Conservation (phyloP, 2,113 vertebrate genomes). For the Ardeotis arabs region DNA sequence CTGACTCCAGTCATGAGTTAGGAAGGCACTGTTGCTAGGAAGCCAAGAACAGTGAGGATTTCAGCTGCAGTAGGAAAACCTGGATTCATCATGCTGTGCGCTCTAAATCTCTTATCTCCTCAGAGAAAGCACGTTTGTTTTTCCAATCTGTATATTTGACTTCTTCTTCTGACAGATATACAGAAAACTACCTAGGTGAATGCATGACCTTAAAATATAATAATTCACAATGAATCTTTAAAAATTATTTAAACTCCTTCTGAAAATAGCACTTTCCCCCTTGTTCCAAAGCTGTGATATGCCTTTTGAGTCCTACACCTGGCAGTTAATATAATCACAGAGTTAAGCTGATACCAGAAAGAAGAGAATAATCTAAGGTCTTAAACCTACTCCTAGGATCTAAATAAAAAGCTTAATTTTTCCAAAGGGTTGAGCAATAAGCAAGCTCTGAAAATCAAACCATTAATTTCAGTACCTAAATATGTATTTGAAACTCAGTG, state of each 20-base stretch:
- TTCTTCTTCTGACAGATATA: not conserved
- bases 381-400: not conserved
- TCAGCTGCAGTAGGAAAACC: not conserved
- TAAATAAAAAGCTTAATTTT: not conserved
- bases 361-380: not conserved
- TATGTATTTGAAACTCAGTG: not conserved
- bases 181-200: not conserved
- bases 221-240: not conserved
- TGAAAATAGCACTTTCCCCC: not conserved
- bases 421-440: not conserved
- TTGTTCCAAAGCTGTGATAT: not conserved
- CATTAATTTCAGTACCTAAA: not conserved
- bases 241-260: not conserved
- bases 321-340: not conserved
- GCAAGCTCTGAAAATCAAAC: not conserved
- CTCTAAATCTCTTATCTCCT: not conserved
- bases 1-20: not conserved
- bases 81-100: not conserved
- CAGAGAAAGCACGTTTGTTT: not conserved
- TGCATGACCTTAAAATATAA: not conserved
- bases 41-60: constrained; percentile 19
- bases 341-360: not conserved
- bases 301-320: not conserved
- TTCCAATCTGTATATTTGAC: not conserved
- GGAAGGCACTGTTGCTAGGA: constrained; percentile 49